Base-by-base conservation (phyloP, 2,113 vertebrate genomes). In the Conger conger region DNA sequence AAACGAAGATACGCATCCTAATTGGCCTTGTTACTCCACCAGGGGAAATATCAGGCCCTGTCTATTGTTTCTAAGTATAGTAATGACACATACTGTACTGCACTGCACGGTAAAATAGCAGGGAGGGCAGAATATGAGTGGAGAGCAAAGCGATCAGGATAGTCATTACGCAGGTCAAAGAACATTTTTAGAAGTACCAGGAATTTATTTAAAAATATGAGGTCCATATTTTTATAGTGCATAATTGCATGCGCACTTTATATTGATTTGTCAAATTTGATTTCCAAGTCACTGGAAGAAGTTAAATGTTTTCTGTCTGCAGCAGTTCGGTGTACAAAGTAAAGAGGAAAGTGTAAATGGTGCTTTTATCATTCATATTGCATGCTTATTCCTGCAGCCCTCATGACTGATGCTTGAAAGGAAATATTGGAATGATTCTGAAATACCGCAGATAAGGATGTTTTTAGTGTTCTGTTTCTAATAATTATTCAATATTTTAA, bases 141-240 rank as follows among this genome's bases (percentile, higher is more conserved):
- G 78, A 86, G 89, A 90, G 36, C 37, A 89, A 90, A 91, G 45
- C 45, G 15, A 50, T 50, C 40, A 8, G 15, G 11, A 90, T 38
- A 73, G 76, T 81, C 37, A 89, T 91, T 90, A 82, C 84, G 91
- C 91, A 88, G 84, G 83, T 68, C 78, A 86, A 89, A 57, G 35
- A 78, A 82, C n/a, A 88, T 83, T 86, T 86, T 81, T 89, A 40
- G 86, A 84, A 83, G 45, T 79, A 50, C 88, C 86, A 89, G 80
- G 87, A 38, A 35, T 88, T 78, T 81, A 87, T 89, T 86, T 83
- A 84, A 83, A 84, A 82, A 82, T 82, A 81, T 11, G 45, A 13
- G 4, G 36, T 88, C 82, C 86, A 77, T 80, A 80, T 86, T 87
- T 83, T 82, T 17, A 42, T 33, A 73, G 86, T 88, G 78, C 82